These are phyloP conservation scores for Sigmodon hispidus DNA, from an alignment of 2,113 vertebrate species.

Conservation along the genomic window DNA sequence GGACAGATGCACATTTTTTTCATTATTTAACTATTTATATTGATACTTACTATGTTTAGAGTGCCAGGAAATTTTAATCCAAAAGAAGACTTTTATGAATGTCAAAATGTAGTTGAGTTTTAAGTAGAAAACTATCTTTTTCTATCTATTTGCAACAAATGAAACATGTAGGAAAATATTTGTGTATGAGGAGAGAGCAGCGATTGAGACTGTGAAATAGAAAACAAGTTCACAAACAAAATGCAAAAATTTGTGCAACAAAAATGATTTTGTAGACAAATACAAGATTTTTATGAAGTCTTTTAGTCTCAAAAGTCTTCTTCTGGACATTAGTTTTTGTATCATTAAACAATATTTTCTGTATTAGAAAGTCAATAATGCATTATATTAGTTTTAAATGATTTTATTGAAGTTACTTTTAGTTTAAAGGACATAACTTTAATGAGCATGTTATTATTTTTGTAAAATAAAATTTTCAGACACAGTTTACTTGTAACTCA, in stretches of 20 bases:
- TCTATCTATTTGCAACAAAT: neutral
- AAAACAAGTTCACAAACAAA: neutral
- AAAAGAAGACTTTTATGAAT: neutral
- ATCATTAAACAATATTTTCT: neutral
- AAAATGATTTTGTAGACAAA: neutral
- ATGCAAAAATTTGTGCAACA: neutral
- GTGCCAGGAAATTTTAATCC: neutral
- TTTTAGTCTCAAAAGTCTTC: neutral
- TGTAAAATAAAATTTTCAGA: neutral
- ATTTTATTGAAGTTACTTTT: neutral
- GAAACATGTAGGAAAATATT: neutral
- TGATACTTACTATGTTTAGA: constrained; percentile 1
- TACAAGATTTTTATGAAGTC: neutral
- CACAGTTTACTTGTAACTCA: constrained; percentile 1
- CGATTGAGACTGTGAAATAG: neutral
- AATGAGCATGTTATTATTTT: neutral
- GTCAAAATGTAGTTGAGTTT: neutral
- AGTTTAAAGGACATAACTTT: neutral
- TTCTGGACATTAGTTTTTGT: neutral
- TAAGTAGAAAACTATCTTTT: neutral
- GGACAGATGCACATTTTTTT: neutral
- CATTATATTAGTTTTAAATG: neutral
- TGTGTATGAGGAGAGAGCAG: neutral
- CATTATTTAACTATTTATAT: neutral
- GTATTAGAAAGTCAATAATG: neutral